Conservation (phyloP, 37 sponge, comb jelly and placozoan species). For the Ephydatia muelleri region DNA sequence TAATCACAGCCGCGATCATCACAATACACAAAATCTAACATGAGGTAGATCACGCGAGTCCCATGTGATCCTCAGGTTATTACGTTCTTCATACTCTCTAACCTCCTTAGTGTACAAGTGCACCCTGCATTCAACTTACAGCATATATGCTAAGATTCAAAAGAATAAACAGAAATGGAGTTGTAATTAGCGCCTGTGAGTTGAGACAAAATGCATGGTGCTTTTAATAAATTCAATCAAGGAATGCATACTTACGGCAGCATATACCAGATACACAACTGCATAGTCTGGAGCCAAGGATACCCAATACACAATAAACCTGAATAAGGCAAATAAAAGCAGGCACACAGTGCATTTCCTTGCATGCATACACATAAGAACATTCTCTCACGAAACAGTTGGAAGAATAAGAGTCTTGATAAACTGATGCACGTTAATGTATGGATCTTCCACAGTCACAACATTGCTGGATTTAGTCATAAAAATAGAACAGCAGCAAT, state of each 20-base stretch:
- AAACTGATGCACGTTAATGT: neutral
- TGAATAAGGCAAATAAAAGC: neutral
- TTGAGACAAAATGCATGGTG: neutral
- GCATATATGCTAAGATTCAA: neutral
- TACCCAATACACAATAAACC: neutral
- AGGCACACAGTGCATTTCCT: too few relatives aligned
- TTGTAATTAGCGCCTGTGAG: neutral
- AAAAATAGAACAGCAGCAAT: too few relatives aligned
- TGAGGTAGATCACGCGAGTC: too few relatives aligned
- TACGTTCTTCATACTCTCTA: too few relatives aligned
- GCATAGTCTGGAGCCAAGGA: neutral
- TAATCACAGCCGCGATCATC: too few relatives aligned
- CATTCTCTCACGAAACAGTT: neutral
- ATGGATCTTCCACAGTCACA: neutral
- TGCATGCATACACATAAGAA: too few relatives aligned
- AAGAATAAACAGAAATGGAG: neutral
- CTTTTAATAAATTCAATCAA: neutral
- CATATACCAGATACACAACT: neutral
- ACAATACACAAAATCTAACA: too few relatives aligned
- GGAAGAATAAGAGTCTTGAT: neutral
- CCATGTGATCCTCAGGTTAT: too few relatives aligned
- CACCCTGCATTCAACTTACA: neutral
- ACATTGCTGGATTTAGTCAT: neutral
- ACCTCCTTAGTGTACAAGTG: too few relatives aligned
- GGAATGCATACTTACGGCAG: neutral